Conservation (phyloP, 2,888 invertebrate species). For the Sinodicranocentrus sp. region DNA sequence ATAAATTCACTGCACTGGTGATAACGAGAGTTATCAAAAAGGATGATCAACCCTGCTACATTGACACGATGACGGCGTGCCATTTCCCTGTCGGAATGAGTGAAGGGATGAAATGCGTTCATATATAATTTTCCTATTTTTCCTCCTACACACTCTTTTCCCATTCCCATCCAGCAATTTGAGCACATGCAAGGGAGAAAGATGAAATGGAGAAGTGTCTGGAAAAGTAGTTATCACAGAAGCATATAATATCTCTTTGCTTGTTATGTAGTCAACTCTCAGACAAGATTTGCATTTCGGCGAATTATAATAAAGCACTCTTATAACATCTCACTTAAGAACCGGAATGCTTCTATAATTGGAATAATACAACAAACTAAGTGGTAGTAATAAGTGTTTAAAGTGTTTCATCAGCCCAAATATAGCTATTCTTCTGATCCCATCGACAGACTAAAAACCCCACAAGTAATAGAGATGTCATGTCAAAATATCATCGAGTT, state of each 20-base stretch:
- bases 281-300: not conserved
- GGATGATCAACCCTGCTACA: constrained; percentile 8
- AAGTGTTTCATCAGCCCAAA: not conserved
- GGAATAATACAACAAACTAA: not conserved
- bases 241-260: not conserved
- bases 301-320: not conserved
- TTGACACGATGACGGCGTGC: not conserved
- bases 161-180: too few species aligned
- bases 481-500: not conserved
- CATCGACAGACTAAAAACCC: not conserved
- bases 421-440: not conserved
- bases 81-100: not conserved
- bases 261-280: too few species aligned
- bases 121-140: not conserved
- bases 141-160: too few species aligned
- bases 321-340: not conserved
- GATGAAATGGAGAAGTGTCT: too few species aligned
- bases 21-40: constrained; percentile 11
- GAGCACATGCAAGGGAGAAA: too few species aligned
- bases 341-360: constrained; percentile 9
- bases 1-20: constrained; percentile 33
- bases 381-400: not conserved
- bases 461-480: not conserved
- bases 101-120: not conserved
- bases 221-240: not conserved